Evolutionary conservation across 2,888 invertebrate genomes (phyloP).

Genomic region (Eilema caniola): DNA sequence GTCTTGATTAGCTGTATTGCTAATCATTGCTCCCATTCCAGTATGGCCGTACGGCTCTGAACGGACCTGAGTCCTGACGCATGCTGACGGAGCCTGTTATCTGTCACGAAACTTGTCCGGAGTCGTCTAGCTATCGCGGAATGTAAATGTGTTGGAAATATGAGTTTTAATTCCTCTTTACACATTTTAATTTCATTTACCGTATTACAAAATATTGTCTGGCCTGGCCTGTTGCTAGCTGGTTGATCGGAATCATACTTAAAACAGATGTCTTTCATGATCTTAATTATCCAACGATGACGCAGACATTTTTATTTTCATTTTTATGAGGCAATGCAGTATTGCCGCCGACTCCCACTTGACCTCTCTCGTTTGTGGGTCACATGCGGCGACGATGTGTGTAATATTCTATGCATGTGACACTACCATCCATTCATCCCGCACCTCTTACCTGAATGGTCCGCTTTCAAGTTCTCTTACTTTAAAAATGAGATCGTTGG

Average conservation of each 20-base stretch:
- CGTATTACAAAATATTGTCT: neutral
- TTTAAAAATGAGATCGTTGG: conserved; percentile 42
- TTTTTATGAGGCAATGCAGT: conserved; percentile 19
- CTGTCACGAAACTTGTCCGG: too few species aligned
- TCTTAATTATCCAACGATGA: neutral
- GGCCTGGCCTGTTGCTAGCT: neutral
- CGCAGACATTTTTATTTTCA: neutral
- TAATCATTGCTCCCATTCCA: too few species aligned
- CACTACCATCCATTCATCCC: conserved; percentile 28
- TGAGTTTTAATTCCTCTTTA: too few species aligned
- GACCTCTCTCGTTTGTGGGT: conserved; percentile 47
- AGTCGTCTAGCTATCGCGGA: too few species aligned
- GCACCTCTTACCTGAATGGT: conserved; percentile 39
- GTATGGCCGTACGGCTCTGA: too few species aligned
- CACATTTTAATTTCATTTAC: neutral
- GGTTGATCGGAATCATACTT: neutral
- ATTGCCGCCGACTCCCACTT: conserved; percentile 35
- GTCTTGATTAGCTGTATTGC: too few species aligned
- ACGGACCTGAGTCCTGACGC: too few species aligned
- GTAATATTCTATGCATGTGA: conserved; percentile 13
- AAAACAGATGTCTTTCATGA: too few species aligned
- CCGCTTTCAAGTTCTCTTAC: conserved; percentile 47
- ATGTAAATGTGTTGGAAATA: too few species aligned
- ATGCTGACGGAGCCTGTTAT: too few species aligned
- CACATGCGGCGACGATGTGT: conserved; percentile 15